A percentile compares a stretch with the other conserved stretches of the same genome.
Evolutionary conservation across 2,888 invertebrate genomes (phyloP).

Genomic region (Drosophila kanekoi): DNA sequence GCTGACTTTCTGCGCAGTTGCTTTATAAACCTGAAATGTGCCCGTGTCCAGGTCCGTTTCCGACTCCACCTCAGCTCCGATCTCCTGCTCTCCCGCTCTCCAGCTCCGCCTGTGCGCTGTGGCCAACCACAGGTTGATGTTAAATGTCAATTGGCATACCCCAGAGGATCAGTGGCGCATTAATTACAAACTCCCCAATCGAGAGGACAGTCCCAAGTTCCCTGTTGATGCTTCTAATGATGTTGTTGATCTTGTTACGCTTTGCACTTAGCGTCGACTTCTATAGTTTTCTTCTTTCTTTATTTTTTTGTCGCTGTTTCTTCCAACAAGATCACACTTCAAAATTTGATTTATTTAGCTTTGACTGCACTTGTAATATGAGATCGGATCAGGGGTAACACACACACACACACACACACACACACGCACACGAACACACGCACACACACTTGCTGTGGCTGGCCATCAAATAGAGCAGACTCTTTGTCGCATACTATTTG

Average conservation of each 20-base stretch:
- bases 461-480: not conserved
- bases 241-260: slow-evolving; percentile 75
- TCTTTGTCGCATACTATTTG: not conserved
- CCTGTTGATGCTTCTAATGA: slow-evolving; percentile 65
- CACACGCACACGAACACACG: too few species aligned
- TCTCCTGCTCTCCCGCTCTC: not conserved
- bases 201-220: slow-evolving; percentile 11
- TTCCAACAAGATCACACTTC: slow-evolving; percentile 42
- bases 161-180: slow-evolving; percentile 75
- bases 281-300: slow-evolving; percentile 11
- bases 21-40: slow-evolving; percentile 29
- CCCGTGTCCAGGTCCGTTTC: not conserved
- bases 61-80: not conserved
- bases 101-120: slow-evolving; percentile 21
- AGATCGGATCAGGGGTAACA: slow-evolving; percentile 18
- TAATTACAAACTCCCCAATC: slow-evolving; percentile 57
- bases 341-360: slow-evolving; percentile 72
- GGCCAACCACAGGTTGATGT: slow-evolving; percentile 77
- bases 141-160: slow-evolving; percentile 81
- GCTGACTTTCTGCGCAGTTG: slow-evolving; percentile 61
- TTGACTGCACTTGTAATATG: slow-evolving; percentile 74
- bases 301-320: slow-evolving; percentile 1
- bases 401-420: too few species aligned
- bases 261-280: slow-evolving; percentile 68
- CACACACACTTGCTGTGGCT: slow-evolving; percentile 23